Conservation (phyloP, 64 coral and sea anemone genomes). For the Pachyseris speciosa region DNA sequence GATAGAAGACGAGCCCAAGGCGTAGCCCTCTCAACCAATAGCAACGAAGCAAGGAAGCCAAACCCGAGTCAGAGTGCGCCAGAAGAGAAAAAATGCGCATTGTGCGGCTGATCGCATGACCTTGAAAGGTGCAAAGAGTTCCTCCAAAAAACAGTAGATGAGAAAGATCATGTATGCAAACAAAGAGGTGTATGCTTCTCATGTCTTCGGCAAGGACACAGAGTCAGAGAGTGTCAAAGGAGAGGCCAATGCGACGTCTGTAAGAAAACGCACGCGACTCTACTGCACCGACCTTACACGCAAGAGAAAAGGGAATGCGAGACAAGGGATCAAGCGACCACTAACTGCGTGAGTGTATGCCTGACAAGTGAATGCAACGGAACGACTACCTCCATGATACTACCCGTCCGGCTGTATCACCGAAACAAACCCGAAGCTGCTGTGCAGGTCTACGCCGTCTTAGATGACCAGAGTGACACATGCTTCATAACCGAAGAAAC, state of each 20-base stretch:
- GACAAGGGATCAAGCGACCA: constrained; percentile 15
- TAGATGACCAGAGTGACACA: constrained; percentile 80
- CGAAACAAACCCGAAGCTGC: constrained; percentile 20
- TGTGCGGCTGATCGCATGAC: constrained; percentile 8
- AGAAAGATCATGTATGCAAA: constrained; percentile 30
- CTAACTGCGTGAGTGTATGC: constrained; percentile 26
- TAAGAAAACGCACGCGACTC: constrained; percentile 64
- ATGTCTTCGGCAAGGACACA: constrained; percentile 32
- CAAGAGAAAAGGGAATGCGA: neutral
- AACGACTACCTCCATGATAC: constrained; percentile 66
- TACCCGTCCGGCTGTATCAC: constrained; percentile 68
- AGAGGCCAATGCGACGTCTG: constrained; percentile 29
- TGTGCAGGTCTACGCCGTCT: constrained; percentile 56
- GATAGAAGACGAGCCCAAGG: neutral
- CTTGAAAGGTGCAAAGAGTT: constrained; percentile 32
- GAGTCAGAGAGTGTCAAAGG: constrained; percentile 31
- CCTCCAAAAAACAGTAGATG: constrained; percentile 14
- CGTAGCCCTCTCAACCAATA: neutral
- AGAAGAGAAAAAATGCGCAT: neutral
- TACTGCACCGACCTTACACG: neutral
- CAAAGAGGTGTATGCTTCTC: constrained; percentile 57
- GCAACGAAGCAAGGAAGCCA: neutral
- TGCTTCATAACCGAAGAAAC: constrained; percentile 65
- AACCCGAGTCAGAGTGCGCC: neutral
- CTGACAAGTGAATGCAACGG: too few relatives aligned